A percentile compares a stretch with the other conserved stretches of the same genome.
Conservation (phyloP, 1,140 invertebrate genomes). For the Nasonia longicornis region DNA sequence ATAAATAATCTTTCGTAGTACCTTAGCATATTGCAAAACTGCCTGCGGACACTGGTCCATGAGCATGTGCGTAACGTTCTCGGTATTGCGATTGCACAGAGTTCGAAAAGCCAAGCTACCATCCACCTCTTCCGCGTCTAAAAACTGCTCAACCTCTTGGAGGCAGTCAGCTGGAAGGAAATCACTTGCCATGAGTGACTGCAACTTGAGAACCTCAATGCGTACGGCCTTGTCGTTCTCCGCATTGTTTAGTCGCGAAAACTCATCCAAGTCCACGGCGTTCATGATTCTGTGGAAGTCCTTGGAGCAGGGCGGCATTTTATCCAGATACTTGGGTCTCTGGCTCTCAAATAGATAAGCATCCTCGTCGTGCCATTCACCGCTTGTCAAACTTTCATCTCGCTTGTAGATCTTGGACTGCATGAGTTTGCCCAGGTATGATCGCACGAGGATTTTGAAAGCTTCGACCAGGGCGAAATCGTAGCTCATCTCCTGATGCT, state of each 20-base stretch:
- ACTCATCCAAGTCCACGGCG: slow-evolving; percentile 51
- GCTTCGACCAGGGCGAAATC: slow-evolving; percentile 69
- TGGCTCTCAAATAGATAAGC: slow-evolving; percentile 66
- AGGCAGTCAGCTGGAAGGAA: slow-evolving; percentile 64
- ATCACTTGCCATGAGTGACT: slow-evolving; percentile 64
- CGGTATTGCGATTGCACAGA: slow-evolving; percentile 58
- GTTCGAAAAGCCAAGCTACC: slow-evolving; percentile 64
- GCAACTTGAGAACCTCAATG: slow-evolving; percentile 62
- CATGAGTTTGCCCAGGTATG: slow-evolving; percentile 70
- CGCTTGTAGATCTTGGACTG: slow-evolving; percentile 59
- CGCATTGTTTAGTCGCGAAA: slow-evolving; percentile 47
- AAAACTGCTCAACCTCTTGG: slow-evolving; percentile 64
- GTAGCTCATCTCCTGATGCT: slow-evolving; percentile 60
- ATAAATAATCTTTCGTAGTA: slow-evolving; percentile 50
- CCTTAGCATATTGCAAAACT: slow-evolving; percentile 72
- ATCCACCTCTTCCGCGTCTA: slow-evolving; percentile 63
- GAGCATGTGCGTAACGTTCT: slow-evolving; percentile 61
- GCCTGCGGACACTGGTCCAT: slow-evolving; percentile 72
- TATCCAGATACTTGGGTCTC: slow-evolving; percentile 68
- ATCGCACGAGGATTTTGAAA: slow-evolving; percentile 71
- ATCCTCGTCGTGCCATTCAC: slow-evolving; percentile 53
- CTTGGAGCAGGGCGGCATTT: slow-evolving; percentile 66
- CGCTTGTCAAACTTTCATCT: slow-evolving; percentile 39
- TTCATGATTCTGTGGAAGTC: slow-evolving; percentile 57
- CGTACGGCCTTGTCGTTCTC: slow-evolving; percentile 53